Evolutionary conservation across 2,888 invertebrate species (phyloP).

Genomic region (Therioaphis trifolii): DNA sequence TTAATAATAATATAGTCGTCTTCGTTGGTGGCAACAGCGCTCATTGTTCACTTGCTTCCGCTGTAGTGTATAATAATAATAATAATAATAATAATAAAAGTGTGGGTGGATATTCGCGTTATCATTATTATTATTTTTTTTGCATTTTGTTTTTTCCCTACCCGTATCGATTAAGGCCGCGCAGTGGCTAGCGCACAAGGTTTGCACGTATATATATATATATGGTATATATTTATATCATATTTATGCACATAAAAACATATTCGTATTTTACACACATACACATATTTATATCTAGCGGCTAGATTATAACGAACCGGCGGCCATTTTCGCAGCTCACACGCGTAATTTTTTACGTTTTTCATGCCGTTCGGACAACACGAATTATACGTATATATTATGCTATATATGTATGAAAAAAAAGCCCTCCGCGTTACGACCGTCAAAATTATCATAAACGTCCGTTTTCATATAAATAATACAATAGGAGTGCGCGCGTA

Average conservation of each 20-base stretch:
- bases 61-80: background rate
- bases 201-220: background rate
- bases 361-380: no score
- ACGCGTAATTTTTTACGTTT: no score
- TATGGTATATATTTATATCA: background rate
- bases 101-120: slow-evolving; percentile 2
- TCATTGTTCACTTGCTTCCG: slow-evolving; percentile 31
- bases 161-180: background rate
- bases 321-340: no score
- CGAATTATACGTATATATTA: no score
- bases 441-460: background rate
- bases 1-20: background rate
- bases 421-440: background rate
- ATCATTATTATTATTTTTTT: slow-evolving; percentile 7
- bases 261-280: no score
- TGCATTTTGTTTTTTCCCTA: background rate
- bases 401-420: no score
- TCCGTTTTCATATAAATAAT: background rate
- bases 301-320: no score
- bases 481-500: background rate
- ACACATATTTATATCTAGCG: no score
- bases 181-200: background rate
- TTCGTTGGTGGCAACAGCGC: background rate
- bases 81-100: slow-evolving; percentile 8
- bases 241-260: background rate